Evolutionary conservation across 2,888 invertebrate species (phyloP).

Genomic region (Anorthoa munda): DNA sequence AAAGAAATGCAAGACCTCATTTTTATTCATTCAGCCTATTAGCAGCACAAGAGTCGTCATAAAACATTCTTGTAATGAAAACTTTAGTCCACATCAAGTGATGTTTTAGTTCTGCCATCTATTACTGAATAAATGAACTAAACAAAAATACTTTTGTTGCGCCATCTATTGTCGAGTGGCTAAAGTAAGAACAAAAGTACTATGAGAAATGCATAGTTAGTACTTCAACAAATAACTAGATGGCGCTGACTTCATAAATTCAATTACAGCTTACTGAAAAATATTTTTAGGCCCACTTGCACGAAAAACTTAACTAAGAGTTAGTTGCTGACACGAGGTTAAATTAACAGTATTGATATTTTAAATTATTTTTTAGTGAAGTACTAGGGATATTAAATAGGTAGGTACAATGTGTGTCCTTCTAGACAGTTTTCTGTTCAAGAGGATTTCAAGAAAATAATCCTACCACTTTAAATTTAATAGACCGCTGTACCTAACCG

Average conservation of each 20-base stretch:
- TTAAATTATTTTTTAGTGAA: background rate
- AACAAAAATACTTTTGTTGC: background rate
- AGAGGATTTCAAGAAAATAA: background rate
- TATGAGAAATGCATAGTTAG: accelerated
- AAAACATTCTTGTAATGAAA: background rate
- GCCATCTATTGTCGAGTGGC: constrained; percentile 68
- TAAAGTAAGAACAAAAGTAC: background rate
- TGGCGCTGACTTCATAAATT: background rate
- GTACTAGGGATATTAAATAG: background rate
- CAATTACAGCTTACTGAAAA: background rate
- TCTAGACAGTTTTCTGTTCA: background rate
- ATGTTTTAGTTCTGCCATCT: constrained; percentile 61
- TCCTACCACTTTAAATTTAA: background rate
- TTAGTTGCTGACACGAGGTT: too few species aligned
- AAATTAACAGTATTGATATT: too few species aligned
- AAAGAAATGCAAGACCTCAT: accelerated
- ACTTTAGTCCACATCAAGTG: background rate
- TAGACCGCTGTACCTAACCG: too few species aligned
- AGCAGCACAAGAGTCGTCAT: background rate
- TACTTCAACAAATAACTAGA: background rate
- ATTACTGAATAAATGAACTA: constrained; percentile 31
- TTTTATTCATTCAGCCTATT: background rate
- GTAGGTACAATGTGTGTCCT: background rate
- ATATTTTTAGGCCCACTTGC: too few species aligned
- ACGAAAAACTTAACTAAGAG: too few species aligned